These are phyloP conservation scores for Cariama cristata DNA, from an alignment of 2,113 vertebrate species.

Conservation along the genomic window DNA sequence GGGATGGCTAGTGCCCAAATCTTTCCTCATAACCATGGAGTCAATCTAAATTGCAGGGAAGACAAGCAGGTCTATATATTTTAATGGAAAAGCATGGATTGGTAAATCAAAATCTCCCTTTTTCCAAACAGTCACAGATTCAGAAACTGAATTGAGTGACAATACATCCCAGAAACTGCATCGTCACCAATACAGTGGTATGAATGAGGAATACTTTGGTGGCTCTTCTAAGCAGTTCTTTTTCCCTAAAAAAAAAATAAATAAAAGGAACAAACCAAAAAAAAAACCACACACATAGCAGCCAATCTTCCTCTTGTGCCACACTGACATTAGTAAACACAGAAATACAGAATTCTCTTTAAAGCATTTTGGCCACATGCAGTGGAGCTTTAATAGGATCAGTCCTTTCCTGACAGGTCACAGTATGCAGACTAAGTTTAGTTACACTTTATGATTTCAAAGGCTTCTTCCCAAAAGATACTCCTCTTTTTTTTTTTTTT, in stretches of 20 bases:
- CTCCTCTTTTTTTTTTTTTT: background rate
- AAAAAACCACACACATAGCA: background rate
- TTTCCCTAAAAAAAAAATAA: background rate
- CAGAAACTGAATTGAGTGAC: background rate
- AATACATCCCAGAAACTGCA: background rate
- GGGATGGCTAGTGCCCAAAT: background rate
- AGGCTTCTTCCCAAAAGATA: slow-evolving; percentile 46
- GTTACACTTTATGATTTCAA: slow-evolving; percentile 68
- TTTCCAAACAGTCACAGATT: background rate
- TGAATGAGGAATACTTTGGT: slow-evolving; percentile 1
- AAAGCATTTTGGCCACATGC: slow-evolving; percentile 45
- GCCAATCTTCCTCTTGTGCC: background rate
- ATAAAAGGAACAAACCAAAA: background rate
- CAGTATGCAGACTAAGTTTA: slow-evolving; percentile 55
- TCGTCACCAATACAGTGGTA: background rate
- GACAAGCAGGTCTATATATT: background rate
- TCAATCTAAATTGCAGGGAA: background rate
- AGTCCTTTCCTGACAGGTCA: slow-evolving; percentile 49
- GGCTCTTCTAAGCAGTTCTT: background rate
- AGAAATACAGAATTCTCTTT: slow-evolving; percentile 38
- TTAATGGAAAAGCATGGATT: background rate
- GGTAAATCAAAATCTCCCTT: background rate
- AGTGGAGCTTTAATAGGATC: slow-evolving; percentile 57
- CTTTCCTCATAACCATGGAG: background rate
- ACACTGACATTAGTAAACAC: slow-evolving; percentile 42